Conservation (phyloP, 2,797 vertebrate species). For the Thripadectes ignobilis region DNA sequence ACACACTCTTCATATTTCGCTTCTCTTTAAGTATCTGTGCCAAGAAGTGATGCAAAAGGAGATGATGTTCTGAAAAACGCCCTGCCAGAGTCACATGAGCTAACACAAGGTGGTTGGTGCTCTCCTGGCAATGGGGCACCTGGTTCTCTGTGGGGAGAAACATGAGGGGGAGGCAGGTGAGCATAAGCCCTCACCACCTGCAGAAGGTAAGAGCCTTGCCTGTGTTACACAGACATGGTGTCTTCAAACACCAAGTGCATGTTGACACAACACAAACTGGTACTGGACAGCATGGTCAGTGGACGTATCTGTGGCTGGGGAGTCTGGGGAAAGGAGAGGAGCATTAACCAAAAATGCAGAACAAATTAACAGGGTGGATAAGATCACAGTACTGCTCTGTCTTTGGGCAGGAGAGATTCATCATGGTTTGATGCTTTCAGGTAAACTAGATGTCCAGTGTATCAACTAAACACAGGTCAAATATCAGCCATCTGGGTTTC, state of each 20-base stretch:
- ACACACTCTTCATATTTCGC: slow-evolving; percentile 36
- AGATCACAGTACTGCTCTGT: background rate
- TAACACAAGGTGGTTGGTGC: rapidly evolving
- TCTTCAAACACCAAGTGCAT: rapidly evolving
- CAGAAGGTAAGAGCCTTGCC: rapidly evolving
- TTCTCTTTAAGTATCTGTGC: background rate
- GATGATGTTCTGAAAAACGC: slow-evolving; percentile 1
- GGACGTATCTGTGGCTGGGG: background rate
- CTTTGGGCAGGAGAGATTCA: background rate
- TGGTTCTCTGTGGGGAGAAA: background rate
- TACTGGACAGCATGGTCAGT: background rate
- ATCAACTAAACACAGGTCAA: background rate
- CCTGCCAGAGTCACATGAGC: background rate
- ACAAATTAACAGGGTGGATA: background rate
- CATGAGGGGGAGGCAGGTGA: background rate
- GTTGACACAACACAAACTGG: background rate
- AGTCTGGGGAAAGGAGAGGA: background rate
- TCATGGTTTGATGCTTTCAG: background rate
- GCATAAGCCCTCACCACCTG: background rate
- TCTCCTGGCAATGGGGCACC: background rate
- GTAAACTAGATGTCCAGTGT: background rate
- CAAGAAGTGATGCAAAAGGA: slow-evolving; percentile 11
- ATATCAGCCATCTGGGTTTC: background rate
- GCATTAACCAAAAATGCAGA: background rate
- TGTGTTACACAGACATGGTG: background rate